phyloP scores from a whole-genome alignment of 2,797 vertebrate genomes.

The Acanthurus tractus region DNA sequence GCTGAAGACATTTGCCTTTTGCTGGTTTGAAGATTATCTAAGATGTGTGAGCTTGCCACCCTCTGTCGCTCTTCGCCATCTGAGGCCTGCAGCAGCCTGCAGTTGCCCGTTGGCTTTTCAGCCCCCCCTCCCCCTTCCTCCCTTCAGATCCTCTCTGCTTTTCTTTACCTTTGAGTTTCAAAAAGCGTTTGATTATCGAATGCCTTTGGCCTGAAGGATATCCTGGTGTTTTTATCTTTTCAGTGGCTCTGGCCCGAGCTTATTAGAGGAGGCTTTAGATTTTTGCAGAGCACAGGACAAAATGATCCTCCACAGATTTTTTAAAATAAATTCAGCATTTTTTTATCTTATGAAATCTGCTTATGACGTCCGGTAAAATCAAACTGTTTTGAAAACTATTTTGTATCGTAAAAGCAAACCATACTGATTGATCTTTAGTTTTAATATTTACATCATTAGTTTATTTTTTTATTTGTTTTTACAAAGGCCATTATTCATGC shows the following conservation, averaged over 20 bases:
- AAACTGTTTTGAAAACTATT: neutral
- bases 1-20: conserved; percentile 40
- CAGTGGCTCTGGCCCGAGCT: neutral
- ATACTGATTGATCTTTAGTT: neutral
- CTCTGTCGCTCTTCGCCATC: conserved; percentile 53
- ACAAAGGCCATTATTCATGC: neutral
- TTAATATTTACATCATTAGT: neutral
- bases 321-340: conserved; percentile 22
- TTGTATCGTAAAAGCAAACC: neutral
- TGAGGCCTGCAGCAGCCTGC: conserved; percentile 45
- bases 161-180: conserved; percentile 46
- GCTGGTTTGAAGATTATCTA: conserved; percentile 55
- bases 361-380: neutral
- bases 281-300: conserved; percentile 8
- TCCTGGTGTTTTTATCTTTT: conserved; percentile 21
- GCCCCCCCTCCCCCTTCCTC: neutral
- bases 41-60: conserved; percentile 62
- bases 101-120: conserved; percentile 27
- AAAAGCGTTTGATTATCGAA: conserved; percentile 57
- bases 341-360: neutral
- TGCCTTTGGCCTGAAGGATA: conserved; percentile 44
- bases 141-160: conserved; percentile 25
- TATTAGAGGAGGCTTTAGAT: conserved; percentile 1
- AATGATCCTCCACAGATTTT: neutral
- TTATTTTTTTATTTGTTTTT: neutral